A percentile compares a stretch with the other conserved stretches of the same genome.
Evolutionary conservation across 2,113 vertebrate genomes (phyloP).

Genomic region (human (Homo sapiens)): GRCh38 chr1:92430001-92430500

Average conservation of each 20-base stretch:
- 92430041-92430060: no score
- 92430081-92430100: no score
- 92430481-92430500: not conserved
- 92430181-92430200: not conserved
- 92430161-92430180: not conserved
- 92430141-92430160: no score
- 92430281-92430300: not conserved
- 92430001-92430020: no score
- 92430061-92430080: no score
- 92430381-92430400: not conserved
- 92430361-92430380: not conserved
- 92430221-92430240: not conserved
- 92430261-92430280: slow-evolving; percentile 36
- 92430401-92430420: slow-evolving; percentile 39
- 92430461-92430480: not conserved
- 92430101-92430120: no score
- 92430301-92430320: not conserved
- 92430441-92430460: not conserved
- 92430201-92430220: not conserved
- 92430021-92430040: no score
- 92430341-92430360: not conserved
- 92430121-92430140: no score
- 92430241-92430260: not conserved
- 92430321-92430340: not conserved
- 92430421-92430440: not conserved